Evolutionary conservation across 2,797 vertebrate genomes (phyloP), one percentile per base, ranked within the genome.

Genomic region (Sebastes kiyomatsui): DNA sequence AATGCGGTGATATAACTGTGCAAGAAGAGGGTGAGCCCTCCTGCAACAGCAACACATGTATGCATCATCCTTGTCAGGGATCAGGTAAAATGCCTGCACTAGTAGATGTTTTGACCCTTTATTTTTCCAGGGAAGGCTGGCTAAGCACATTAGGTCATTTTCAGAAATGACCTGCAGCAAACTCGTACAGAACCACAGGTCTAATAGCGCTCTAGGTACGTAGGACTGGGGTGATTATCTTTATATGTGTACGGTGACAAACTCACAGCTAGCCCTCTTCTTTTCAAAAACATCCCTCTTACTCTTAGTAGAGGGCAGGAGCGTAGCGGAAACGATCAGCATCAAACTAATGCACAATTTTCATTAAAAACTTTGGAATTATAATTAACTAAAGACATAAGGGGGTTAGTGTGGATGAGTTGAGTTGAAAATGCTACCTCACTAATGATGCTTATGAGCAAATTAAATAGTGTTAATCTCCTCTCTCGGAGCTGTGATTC

Each of bases 21-120:
- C 67, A 67, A 75, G 76, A 85, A 75, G 76, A 87, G 84, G 65
- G 32, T 46, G 78, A 81, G 58, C 77, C 76, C 66, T 64, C 71
- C 68, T 72, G 82, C 79, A 82, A 58, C 62, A 72, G 20, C 14
- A 77, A 70, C n/a, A 64, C 32, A 75, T 70, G 79, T 20, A 82
- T 74, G 80, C 82, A 67, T 68, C 68, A 65, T 62, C 49, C n/a
- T 13, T 59, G 65, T 33, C 49, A 30, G 22, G 6, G 77, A 72
- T 76, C 77, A 72, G 72, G 79, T 81, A 49, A 49, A 69, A 75
- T 25, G 66, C 38, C 42, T 67, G 32, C 8, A 69, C 77, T 4
- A 1, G 59, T 70, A 14, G 28, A 76, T 74, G 82, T 27, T 67
- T 71, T 62, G 64, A 86, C 70, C 73, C 75, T 58, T 38, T 78